Conservation (phyloP, 2,888 invertebrate genomes). For the Conchocele bisecta region DNA sequence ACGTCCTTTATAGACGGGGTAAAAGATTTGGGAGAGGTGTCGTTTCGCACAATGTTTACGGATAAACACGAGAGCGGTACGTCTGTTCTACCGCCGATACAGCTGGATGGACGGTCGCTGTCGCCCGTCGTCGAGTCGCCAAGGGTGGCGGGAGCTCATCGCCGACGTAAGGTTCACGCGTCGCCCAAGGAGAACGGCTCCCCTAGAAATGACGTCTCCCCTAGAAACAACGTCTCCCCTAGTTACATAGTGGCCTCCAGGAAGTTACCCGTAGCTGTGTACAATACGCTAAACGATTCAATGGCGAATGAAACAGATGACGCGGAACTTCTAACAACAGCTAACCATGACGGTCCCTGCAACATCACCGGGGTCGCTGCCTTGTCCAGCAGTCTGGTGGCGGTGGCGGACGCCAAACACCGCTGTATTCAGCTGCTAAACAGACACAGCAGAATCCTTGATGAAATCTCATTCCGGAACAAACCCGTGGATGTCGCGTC, state of each 20-base stretch:
- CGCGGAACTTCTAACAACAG: conserved; percentile 16
- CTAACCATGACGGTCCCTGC: conserved; percentile 50
- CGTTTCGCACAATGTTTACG: conserved; percentile 16
- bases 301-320: conserved; percentile 25
- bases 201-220: too few relatives aligned
- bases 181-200: conserved; percentile 13
- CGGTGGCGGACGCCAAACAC: conserved; percentile 49
- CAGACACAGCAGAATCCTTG: conserved; percentile 40
- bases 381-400: conserved; percentile 40
- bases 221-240: too few relatives aligned
- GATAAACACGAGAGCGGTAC: background rate
- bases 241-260: too few relatives aligned
- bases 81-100: background rate
- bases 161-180: too few relatives aligned
- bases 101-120: too few relatives aligned
- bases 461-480: conserved; percentile 41
- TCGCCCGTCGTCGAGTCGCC: background rate
- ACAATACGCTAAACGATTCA: too few relatives aligned
- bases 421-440: conserved; percentile 50
- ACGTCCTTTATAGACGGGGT: conserved; percentile 41
- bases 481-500: conserved; percentile 46
- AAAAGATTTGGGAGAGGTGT: conserved; percentile 44
- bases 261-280: too few relatives aligned
- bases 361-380: conserved; percentile 43
- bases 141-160: background rate